Conservation (phyloP, 1,140 invertebrate species). For the Ips nitidus region DNA sequence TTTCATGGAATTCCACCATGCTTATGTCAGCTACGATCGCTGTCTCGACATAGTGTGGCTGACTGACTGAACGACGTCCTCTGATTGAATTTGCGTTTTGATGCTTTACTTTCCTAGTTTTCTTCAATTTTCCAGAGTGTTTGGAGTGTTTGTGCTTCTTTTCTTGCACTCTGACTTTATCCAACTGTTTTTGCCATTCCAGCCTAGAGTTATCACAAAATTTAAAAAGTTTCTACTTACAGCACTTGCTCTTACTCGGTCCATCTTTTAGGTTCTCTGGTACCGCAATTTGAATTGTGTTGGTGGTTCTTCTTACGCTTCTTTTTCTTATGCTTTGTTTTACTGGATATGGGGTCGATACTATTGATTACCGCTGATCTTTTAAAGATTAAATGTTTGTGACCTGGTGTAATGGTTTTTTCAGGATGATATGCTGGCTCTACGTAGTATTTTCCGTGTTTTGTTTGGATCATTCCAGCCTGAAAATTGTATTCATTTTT, state of each 20-base stretch:
- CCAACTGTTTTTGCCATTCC: conserved; percentile 50
- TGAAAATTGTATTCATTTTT: conserved; percentile 45
- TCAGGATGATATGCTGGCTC: conserved; percentile 69
- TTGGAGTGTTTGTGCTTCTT: conserved; percentile 43
- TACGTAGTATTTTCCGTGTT: conserved; percentile 75
- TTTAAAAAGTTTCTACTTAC: not conserved
- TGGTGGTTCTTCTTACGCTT: conserved; percentile 53
- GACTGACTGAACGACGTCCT: conserved; percentile 68
- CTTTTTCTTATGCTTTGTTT: conserved; percentile 45
- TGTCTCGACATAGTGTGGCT: conserved; percentile 80
- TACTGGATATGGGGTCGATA: conserved; percentile 2
- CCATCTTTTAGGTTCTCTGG: conserved; percentile 62
- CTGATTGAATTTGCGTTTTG: conserved; percentile 37
- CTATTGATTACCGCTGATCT: conserved; percentile 57
- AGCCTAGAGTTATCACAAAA: conserved; percentile 39
- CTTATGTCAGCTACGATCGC: conserved; percentile 83
- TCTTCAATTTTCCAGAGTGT: conserved; percentile 20
- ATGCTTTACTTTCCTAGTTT: conserved; percentile 44
- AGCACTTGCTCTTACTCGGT: conserved; percentile 51
- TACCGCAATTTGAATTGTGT: conserved; percentile 65
- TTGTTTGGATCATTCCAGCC: conserved; percentile 73
- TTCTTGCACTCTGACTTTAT: conserved; percentile 48
- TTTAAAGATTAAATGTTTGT: conserved; percentile 70
- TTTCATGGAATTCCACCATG: conserved; percentile 83
- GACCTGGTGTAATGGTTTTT: conserved; percentile 54